Conservation (phyloP, 30 jellyfish, hydroid and myxozoan species). For the Sanderia malayensis region DNA sequence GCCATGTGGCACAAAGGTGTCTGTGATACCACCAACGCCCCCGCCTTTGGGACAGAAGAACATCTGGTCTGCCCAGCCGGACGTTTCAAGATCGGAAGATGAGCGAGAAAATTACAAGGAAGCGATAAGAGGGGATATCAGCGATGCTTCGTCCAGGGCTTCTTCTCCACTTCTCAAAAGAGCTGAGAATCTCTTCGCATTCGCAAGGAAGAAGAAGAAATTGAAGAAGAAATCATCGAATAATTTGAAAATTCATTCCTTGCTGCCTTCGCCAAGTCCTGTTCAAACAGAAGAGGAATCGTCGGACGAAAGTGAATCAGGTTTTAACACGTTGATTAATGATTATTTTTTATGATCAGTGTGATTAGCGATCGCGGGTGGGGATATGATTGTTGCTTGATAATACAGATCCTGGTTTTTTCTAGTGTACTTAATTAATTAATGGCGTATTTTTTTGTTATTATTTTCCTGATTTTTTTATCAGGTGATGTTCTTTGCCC, state of each 20-base stretch:
- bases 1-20: conserved; percentile 21
- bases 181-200: conserved; percentile 59
- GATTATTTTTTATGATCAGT: background rate
- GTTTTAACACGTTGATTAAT: background rate
- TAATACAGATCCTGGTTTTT: too few relatives aligned
- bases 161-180: conserved; percentile 63
- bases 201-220: conserved; percentile 57
- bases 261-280: conserved; percentile 47
- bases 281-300: conserved; percentile 20
- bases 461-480: too few relatives aligned
- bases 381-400: too few relatives aligned
- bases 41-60: conserved; percentile 25
- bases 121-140: conserved; percentile 6
- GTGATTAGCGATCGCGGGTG: background rate
- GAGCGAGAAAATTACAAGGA: conserved; percentile 16
- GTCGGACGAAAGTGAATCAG: conserved; percentile 23
- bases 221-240: conserved; percentile 21
- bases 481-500: conserved; percentile 75
- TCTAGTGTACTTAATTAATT: too few relatives aligned
- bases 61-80: conserved; percentile 37
- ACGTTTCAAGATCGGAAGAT: conserved; percentile 10
- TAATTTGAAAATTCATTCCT: conserved; percentile 14
- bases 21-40: conserved; percentile 74
- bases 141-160: conserved; percentile 48
- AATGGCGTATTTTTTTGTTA: too few relatives aligned